These are phyloP conservation scores for Silurus asotus DNA, from an alignment of 2,113 vertebrate genomes.

Conservation along the genomic window DNA sequence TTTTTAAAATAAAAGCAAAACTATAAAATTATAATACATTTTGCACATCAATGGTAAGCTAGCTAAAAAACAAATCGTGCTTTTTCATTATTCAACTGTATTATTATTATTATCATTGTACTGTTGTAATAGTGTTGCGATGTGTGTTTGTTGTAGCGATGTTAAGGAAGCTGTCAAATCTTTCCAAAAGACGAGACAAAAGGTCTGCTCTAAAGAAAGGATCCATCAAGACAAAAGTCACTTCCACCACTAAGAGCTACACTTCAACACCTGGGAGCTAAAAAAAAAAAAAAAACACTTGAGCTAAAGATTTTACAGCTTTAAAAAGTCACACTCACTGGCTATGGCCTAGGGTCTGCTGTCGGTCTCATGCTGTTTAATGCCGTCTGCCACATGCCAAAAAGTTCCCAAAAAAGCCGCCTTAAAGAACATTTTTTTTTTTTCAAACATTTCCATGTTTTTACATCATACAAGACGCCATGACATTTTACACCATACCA, in stretches of 20 bases:
- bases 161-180: constrained; percentile 66
- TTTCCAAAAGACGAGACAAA: constrained; percentile 53
- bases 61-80: not conserved
- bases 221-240: constrained; percentile 48
- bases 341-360: not conserved
- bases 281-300: not conserved
- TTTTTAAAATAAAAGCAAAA: not conserved
- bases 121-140: not conserved
- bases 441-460: not conserved
- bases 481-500: too few species aligned
- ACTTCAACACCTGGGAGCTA: constrained; percentile 28
- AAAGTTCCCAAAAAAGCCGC: not conserved
- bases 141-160: constrained; percentile 56
- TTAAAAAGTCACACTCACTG: not conserved
- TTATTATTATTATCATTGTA: not conserved
- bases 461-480: too few species aligned
- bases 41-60: not conserved
- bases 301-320: not conserved
- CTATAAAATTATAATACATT: not conserved
- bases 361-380: not conserved
- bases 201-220: constrained; percentile 46
- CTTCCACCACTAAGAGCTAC: constrained; percentile 40
- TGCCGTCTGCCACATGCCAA: not conserved
- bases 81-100: not conserved
- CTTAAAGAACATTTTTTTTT: not conserved